Evolutionary conservation across 2,113 vertebrate species (phyloP), one percentile per base, ranked within the genome.

Genomic region (Syngnathus scovelli): DNA sequence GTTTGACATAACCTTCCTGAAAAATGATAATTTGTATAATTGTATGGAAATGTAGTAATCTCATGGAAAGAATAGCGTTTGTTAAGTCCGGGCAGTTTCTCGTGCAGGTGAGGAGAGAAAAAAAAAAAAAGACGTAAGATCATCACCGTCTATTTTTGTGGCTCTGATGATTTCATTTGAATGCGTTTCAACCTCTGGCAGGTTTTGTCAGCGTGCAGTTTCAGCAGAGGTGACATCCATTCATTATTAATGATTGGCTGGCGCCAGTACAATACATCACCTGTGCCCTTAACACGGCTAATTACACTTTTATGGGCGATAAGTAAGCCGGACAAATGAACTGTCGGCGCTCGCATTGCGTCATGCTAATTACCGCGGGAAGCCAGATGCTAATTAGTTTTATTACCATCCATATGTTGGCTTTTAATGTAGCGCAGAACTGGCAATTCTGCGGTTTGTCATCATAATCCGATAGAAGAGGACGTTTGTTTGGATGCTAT

Each of bases 271-370:
- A 79, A 85, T 87, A 82, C 71, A 86, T 86, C 85, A 85, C 78
- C 85, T 81, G 71, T 80, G 72, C 78, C 79, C 82, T 79, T 76
- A 77, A 81, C 73, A 83, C 80, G 61, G 77, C 76, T 85, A 86
- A 90, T 91, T 82, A 90, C 61, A 65, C 70, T 89, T 83, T 83
- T 77, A 82, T 78, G 73, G 83, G 72, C 80, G 80, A 89, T 85
- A 90, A 89, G 85, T 88, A 89, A 89, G 81, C 82, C 75, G 75
- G 82, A 89, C 86, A 89, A 89, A 90, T 89, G 74, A 86, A 88
- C 77, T 78, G 78, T 71, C 78, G 56, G 69, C 10, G 60, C 76
- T 87, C 76, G 77, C 77, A 69, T 83, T 82, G 79, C 77, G 82
- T 86, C 72, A 85, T 81, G 75, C 86, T 90, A 88, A 91, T 91